Base-by-base conservation (phyloP, 2,797 vertebrate species). In the Uromys caudimaculatus region DNA sequence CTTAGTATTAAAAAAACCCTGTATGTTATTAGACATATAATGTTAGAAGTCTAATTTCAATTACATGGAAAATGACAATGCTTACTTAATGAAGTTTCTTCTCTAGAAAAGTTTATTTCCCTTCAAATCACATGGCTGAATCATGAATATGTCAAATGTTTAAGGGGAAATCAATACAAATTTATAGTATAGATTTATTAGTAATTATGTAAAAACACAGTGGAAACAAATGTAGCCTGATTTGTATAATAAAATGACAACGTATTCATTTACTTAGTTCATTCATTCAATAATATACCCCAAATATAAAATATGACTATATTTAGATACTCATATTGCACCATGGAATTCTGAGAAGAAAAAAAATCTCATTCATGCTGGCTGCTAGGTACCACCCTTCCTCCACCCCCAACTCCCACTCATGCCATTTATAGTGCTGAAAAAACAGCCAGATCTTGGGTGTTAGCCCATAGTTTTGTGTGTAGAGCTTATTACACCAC, bases 121-220 rank as follows among this genome's bases (percentile, higher is more conserved):
- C 38, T 6, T 78, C 50, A 60, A 79, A 54, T 62, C 38, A 47
- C 12, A 38, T 67, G 50, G 4, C 3, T 92, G 71, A 90, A 64
- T 93, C 89, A 83, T 87, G 62, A 64, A n/a, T 9, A 60, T 54
- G 58, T 52, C 35, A 67, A 47, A 44, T 38, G 7, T 38, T 32
- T 75, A n/a, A 62, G 27, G 0, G 23, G 50, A 94, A 89, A 89
- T 64, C n/a, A 93, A 71, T 16, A 89, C 56, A 81, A 94, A 73
- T 60, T 60, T 27, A 78, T 82, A 73, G 24, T 3, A 5, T 88
- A 73, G 67, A 82, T 78, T 58, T 71, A 73, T 85, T 89, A 79
- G 29, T 64, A 87, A 12, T 60, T 87, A 47, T 71, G 58, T 4
- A 93, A 69, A 62, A 44, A 78, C 35, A 73, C 60, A 76, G 78